These are phyloP conservation scores for Pampusana beccarii DNA, from an alignment of 2,113 vertebrate species.

Conservation along the genomic window DNA sequence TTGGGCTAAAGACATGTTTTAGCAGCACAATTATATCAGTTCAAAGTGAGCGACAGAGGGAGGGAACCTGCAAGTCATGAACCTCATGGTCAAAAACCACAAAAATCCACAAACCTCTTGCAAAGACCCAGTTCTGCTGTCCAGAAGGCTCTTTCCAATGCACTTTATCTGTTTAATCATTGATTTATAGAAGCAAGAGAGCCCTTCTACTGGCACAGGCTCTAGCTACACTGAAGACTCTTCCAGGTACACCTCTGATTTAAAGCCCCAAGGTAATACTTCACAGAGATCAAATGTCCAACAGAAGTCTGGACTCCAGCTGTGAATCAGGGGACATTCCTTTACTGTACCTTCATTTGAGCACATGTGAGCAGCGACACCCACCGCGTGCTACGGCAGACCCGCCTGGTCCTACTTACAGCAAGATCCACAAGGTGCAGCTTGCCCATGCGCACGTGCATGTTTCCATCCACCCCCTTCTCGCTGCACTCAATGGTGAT, in stretches of 20 bases:
- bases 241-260: not conserved
- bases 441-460: slow-evolving; percentile 97
- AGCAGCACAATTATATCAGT: not conserved
- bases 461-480: slow-evolving; percentile 93
- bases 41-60: not conserved
- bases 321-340: not conserved
- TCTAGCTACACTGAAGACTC: not conserved
- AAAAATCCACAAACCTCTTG: not conserved
- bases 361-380: rapidly evolving
- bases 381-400: rapidly evolving
- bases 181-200: not conserved
- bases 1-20: not conserved
- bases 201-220: not conserved
- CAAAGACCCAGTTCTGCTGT: not conserved
- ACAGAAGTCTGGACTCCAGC: not conserved
- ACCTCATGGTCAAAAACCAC: not conserved
- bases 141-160: not conserved
- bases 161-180: not conserved
- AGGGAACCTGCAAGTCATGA: not conserved
- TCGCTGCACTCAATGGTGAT: slow-evolving; percentile 99
- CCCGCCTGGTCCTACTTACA: slow-evolving; percentile 71
- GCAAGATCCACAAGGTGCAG: slow-evolving; percentile 96
- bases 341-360: not conserved
- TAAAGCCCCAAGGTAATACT: not conserved
- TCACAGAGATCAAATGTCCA: not conserved